These are phyloP conservation scores for Periophthalmus magnuspinnatus DNA, from an alignment of 2,797 vertebrate genomes.

Conservation along the genomic window DNA sequence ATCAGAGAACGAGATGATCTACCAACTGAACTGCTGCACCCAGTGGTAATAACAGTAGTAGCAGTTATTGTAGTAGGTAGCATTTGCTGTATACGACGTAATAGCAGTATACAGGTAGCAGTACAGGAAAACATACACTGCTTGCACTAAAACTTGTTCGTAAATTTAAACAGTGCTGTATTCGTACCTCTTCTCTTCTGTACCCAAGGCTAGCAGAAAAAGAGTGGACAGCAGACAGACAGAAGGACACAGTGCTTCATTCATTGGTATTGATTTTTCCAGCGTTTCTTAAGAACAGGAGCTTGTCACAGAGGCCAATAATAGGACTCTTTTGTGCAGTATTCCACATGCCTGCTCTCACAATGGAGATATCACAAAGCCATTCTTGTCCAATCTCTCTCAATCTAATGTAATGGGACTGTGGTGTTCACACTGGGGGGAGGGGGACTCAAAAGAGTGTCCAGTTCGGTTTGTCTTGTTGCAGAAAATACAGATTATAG, in stretches of 20 bases:
- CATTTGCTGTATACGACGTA: too few relatives aligned
- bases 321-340: slow-evolving; percentile 52
- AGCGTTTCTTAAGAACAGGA: slow-evolving; percentile 53
- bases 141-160: too few relatives aligned
- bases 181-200: neutral
- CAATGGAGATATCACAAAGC: slow-evolving; percentile 55
- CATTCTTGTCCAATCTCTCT: slow-evolving; percentile 30
- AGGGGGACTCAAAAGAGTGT: neutral
- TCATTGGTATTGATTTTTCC: slow-evolving; percentile 66
- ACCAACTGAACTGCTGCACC: too few relatives aligned
- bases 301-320: slow-evolving; percentile 54
- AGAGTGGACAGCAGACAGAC: slow-evolving; percentile 36
- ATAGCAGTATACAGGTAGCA: neutral
- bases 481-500: too few relatives aligned
- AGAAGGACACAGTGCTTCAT: slow-evolving; percentile 44
- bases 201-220: slow-evolving; percentile 42
- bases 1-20: too few relatives aligned
- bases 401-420: slow-evolving; percentile 13
- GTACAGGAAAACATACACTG: neutral
- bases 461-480: too few relatives aligned
- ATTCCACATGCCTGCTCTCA: slow-evolving; percentile 48
- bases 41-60: too few relatives aligned
- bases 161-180: neutral
- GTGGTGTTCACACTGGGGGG: neutral
- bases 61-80: too few relatives aligned